Base-by-base conservation (phyloP, 2,888 invertebrate genomes). In the Dryobotodes eremita region DNA sequence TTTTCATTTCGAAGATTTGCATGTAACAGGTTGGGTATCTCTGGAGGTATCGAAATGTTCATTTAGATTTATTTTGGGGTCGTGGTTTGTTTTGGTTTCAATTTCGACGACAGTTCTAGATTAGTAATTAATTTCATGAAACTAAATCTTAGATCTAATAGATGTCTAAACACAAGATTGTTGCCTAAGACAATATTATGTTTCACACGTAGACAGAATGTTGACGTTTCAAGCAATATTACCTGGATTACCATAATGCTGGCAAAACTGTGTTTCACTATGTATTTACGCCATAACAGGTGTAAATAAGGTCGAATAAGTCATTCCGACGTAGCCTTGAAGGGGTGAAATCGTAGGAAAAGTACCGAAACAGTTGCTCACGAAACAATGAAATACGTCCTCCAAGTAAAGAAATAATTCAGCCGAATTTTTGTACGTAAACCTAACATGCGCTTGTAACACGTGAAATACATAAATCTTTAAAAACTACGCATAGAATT, bases 281-380 rank as follows among this genome's bases (percentile, higher is more conserved):
- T 26, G 36, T 71, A 82, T 79, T 82, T 74, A 71, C 48, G 73
- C 8, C 36, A 65, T 74, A 75, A 79, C 75, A 82, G 86, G 75
- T 82, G 84, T 85, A 78, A 85, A 84, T 84, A 84, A 84, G 84
- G 86, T 84, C 84, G 31, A 85, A 75, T 75, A 85, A 84, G 78
- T 85, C 48, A 82, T 78, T 78, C 53, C 31, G 61, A 70, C 66
- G 42, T 85, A 57, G 64, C 84, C 86, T 79, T 84, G 83, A 69
- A 71, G 50, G 74, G 61, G 79, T 79, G 73, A 74, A 79, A 72
- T 75, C 17, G 71, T 74, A 71, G 75, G 86, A 76, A 83, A 82
- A 79, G 64, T 79, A 85, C 73, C 75, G 64, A 79, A 76, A 79
- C 86, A 71, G 55, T 71, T 62, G 20, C 75, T 79, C 75, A 79